phyloP scores from a whole-genome alignment of 1,140 invertebrate genomes.

The Camponotus floridanus region DNA sequence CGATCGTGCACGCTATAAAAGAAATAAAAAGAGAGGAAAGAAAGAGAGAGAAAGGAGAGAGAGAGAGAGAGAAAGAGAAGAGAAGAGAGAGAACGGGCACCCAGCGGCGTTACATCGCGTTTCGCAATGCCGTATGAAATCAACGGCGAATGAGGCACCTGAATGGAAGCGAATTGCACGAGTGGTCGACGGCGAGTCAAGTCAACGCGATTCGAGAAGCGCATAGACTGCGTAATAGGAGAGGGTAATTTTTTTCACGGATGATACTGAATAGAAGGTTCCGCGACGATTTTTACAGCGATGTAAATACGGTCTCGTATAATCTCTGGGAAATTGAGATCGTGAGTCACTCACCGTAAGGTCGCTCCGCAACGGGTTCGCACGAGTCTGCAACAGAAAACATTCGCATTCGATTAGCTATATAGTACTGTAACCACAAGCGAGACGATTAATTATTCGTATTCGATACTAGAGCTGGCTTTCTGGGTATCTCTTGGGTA shows the following conservation, averaged over 20 bases:
- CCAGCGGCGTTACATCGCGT: conserved; percentile 66
- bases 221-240: conserved; percentile 58
- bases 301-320: conserved; percentile 49
- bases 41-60: not conserved
- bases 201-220: conserved; percentile 60
- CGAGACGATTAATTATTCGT: conserved; percentile 55
- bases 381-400: conserved; percentile 82
- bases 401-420: conserved; percentile 48
- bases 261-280: conserved; percentile 64
- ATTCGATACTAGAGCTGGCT: conserved; percentile 9
- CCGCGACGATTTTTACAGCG: conserved; percentile 56
- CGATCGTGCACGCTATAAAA: conserved; percentile 59
- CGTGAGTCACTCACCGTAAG: conserved; percentile 81
- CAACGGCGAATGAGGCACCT: conserved; percentile 44
- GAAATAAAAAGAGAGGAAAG: conserved; percentile 25
- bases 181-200: conserved; percentile 34
- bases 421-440: conserved; percentile 5
- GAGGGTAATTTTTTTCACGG: conserved; percentile 63
- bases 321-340: conserved; percentile 66
- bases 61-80: conserved; percentile 16
- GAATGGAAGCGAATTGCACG: conserved; percentile 66
- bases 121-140: conserved; percentile 70
- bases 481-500: not conserved
- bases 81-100: conserved; percentile 37
- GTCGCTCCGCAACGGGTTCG: conserved; percentile 80